A percentile compares a stretch with the other conserved stretches of the same genome.
Evolutionary conservation across 2,113 vertebrate genomes (phyloP).

Genomic region (Silurus asotus): DNA sequence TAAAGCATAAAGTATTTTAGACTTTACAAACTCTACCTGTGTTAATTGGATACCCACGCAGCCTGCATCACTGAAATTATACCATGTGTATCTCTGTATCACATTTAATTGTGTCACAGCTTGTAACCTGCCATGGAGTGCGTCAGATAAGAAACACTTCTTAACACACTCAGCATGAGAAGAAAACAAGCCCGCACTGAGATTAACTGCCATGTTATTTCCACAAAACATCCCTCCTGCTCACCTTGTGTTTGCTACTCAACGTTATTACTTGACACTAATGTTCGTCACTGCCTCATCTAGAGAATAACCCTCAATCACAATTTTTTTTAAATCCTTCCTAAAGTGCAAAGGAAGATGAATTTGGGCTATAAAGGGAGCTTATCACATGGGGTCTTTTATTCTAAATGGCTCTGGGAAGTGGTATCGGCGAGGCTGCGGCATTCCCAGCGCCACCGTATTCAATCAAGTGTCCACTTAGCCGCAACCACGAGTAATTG

Average conservation of each 20-base stretch:
- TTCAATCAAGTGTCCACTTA: conserved; percentile 99
- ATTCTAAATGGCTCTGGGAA: conserved; percentile 99
- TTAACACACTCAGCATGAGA: conserved; percentile 45
- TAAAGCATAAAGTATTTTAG: background rate
- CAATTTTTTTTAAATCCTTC: conserved; percentile 62
- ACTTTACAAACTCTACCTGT: background rate
- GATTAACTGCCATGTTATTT: conserved; percentile 29
- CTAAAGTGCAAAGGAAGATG: conserved; percentile 96
- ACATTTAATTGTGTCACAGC: conserved; percentile 51
- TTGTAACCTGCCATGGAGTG: conserved; percentile 46
- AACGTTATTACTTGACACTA: conserved; percentile 46
- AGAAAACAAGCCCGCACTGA: conserved; percentile 41
- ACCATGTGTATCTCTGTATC: conserved; percentile 11
- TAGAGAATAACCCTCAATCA: conserved; percentile 74
- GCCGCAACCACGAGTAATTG: conserved; percentile 99
- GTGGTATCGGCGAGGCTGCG: conserved; percentile 99
- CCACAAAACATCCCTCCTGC: conserved; percentile 25
- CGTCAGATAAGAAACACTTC: conserved; percentile 35
- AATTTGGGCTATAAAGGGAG: conserved; percentile 98
- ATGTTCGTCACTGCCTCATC: conserved; percentile 70
- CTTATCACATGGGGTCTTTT: conserved; percentile 97
- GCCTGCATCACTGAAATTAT: conserved; percentile 24
- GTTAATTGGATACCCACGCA: conserved; percentile 40
- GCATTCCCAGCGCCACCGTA: conserved; percentile 89
- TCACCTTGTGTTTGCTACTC: conserved; percentile 69